These are phyloP conservation scores for Muricea muricata DNA, from an alignment of 92 coral and sea anemone genomes.

Conservation along the genomic window DNA sequence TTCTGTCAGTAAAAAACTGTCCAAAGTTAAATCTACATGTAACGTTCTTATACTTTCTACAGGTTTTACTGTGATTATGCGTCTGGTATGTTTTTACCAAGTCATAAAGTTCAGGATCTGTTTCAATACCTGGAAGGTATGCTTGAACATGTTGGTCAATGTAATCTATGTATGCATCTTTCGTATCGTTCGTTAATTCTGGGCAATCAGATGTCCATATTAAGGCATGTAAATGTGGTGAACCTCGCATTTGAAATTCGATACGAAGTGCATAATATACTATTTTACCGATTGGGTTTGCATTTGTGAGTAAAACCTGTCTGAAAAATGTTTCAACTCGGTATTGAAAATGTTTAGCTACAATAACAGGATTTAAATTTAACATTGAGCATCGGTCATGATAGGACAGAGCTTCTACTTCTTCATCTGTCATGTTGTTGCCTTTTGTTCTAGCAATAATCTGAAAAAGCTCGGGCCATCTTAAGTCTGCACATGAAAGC, in stretches of 20 bases:
- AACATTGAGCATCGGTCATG: slow-evolving; percentile 70
- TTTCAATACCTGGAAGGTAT: slow-evolving; percentile 57
- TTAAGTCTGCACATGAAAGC: slow-evolving; percentile 63
- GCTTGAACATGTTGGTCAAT: slow-evolving; percentile 63
- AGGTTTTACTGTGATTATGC: slow-evolving; percentile 66
- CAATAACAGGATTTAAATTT: slow-evolving; percentile 70
- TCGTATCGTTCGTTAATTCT: slow-evolving; percentile 16
- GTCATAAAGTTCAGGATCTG: slow-evolving; percentile 54
- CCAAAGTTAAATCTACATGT: slow-evolving; percentile 76
- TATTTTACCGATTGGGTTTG: slow-evolving; percentile 59
- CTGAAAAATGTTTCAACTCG: slow-evolving; percentile 61
- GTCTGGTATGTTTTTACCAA: slow-evolving; percentile 67
- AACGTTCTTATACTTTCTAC: slow-evolving; percentile 71
- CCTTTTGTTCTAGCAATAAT: slow-evolving; percentile 51
- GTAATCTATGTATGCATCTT: slow-evolving; percentile 45
- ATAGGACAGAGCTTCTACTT: slow-evolving; percentile 68
- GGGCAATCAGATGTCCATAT: slow-evolving; percentile 36
- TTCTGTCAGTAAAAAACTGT: slow-evolving; percentile 73
- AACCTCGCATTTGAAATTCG: slow-evolving; percentile 69
- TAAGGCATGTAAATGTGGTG: slow-evolving; percentile 65
- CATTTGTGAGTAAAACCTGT: slow-evolving; percentile 53
- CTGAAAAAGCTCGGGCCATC: slow-evolving; percentile 60
- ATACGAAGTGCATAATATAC: slow-evolving; percentile 58
- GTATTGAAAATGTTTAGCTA: slow-evolving; percentile 72
- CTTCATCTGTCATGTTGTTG: slow-evolving; percentile 53